Evolutionary conservation across 23 tunicate genomes (phyloP).

Genomic region (Phallusia fumigata): DNA sequence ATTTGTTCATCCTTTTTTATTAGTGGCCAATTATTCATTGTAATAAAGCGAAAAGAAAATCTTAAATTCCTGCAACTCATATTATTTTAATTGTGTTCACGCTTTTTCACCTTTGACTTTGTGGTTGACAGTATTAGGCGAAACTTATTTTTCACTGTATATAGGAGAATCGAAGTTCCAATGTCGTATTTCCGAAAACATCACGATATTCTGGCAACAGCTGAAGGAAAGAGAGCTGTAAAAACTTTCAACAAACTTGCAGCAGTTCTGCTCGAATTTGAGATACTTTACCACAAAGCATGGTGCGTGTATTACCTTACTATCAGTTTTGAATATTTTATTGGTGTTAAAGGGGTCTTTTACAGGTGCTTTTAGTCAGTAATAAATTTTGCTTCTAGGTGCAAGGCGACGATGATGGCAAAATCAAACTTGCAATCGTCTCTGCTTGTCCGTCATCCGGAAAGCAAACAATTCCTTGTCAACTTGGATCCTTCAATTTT

Average conservation of each 20-base stretch:
- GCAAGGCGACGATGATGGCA: constrained; percentile 61
- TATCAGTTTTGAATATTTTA: background rate
- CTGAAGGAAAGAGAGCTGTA: constrained; percentile 56
- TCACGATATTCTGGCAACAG: constrained; percentile 46
- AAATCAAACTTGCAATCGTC: constrained; percentile 64
- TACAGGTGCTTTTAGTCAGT: no score
- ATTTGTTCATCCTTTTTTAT: no score
- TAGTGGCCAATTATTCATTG: no score
- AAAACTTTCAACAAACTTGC: constrained; percentile 63
- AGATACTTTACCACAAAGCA: constrained; percentile 77
- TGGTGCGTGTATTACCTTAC: constrained; percentile 28
- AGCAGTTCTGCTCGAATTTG: constrained; percentile 74
- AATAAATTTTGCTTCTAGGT: constrained; percentile 21
- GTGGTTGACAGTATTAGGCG: no score
- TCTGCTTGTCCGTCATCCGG: constrained; percentile 58
- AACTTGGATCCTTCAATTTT: constrained; percentile 72
- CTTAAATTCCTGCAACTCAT: no score
- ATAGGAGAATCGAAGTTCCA: constrained; percentile 51
- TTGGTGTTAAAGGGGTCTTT: no score
- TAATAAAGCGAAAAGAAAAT: no score
- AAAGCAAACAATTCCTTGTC: constrained; percentile 46
- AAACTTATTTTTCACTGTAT: no score
- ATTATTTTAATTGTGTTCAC: no score
- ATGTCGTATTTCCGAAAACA: constrained; percentile 49
- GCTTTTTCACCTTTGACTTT: no score